Conservation (phyloP, 1,140 invertebrate species). For the Drosophila tsacasi region DNA sequence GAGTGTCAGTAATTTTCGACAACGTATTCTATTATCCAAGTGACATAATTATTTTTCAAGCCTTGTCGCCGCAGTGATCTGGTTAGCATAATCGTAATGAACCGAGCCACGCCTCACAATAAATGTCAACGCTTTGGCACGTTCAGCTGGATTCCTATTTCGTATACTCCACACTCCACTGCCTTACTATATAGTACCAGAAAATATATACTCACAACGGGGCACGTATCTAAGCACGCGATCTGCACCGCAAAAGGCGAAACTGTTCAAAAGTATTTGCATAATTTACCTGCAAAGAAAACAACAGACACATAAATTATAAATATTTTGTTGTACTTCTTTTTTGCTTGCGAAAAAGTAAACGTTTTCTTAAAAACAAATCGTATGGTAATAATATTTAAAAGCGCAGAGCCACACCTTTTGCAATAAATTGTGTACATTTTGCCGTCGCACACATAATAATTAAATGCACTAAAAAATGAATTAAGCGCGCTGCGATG, state of each 20-base stretch:
- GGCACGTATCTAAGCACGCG: conserved; percentile 53
- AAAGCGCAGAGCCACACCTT: conserved; percentile 64
- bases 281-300: conserved; percentile 76
- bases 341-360: conserved; percentile 15
- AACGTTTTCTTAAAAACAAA: conserved; percentile 35
- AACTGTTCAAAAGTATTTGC: conserved; percentile 58
- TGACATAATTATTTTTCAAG: conserved; percentile 27
- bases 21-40: conserved; percentile 16
- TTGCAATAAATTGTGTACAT: conserved; percentile 78
- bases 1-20: conserved; percentile 6
- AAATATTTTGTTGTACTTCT: conserved; percentile 5
- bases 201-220: conserved; percentile 40
- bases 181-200: conserved; percentile 4
- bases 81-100: conserved; percentile 23
- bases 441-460: conserved; percentile 60
- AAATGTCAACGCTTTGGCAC: conserved; percentile 44
- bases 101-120: conserved; percentile 12
- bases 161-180: conserved; percentile 4
- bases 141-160: conserved; percentile 33
- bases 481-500: conserved; percentile 54
- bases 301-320: conserved; percentile 66
- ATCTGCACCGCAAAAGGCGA: conserved; percentile 50
- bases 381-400: conserved; percentile 48
- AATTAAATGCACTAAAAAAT: conserved; percentile 78
- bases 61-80: conserved; percentile 29